These are phyloP conservation scores for Callipepla californica DNA, from an alignment of 2,113 vertebrate genomes.

Conservation along the genomic window DNA sequence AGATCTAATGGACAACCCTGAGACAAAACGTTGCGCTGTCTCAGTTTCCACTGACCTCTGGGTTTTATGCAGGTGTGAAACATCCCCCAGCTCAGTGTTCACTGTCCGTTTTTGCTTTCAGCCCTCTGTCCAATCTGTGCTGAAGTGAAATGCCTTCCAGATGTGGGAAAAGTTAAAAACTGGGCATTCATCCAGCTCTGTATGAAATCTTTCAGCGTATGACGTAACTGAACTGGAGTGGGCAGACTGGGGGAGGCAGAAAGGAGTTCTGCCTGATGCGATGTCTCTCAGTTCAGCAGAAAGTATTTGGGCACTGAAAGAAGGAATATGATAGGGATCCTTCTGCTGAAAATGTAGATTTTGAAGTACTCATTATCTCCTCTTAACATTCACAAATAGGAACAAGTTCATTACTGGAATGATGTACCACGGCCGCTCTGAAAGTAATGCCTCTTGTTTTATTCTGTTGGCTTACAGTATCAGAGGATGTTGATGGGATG, in stretches of 20 bases:
- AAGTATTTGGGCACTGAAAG: not conserved
- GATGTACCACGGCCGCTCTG: not conserved
- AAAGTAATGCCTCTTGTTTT: too few relatives aligned
- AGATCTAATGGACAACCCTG: not conserved
- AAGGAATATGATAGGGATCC: not conserved
- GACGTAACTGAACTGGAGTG: constrained; percentile 10
- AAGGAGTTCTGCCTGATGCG: not conserved
- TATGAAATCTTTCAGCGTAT: constrained; percentile 13
- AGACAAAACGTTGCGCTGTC: not conserved
- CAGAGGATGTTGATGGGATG: too few relatives aligned
- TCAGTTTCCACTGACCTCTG: not conserved
- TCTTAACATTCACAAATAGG: not conserved
- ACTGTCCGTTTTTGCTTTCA: not conserved
- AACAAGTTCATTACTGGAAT: not conserved
- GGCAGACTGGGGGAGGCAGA: not conserved
- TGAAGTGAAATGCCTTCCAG: constrained; percentile 53
- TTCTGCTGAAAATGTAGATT: not conserved
- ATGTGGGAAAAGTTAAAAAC: constrained; percentile 67
- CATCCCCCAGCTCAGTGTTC: not conserved
- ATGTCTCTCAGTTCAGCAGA: not conserved
- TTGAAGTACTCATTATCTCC: not conserved
- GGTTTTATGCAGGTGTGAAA: not conserved
- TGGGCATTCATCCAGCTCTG: constrained; percentile 46
- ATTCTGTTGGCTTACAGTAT: too few relatives aligned
- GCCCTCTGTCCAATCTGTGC: not conserved